Evolutionary conservation across 2,888 invertebrate genomes (phyloP), one percentile per base, ranked within the genome.

Genomic region (Eilema sororculum): DNA sequence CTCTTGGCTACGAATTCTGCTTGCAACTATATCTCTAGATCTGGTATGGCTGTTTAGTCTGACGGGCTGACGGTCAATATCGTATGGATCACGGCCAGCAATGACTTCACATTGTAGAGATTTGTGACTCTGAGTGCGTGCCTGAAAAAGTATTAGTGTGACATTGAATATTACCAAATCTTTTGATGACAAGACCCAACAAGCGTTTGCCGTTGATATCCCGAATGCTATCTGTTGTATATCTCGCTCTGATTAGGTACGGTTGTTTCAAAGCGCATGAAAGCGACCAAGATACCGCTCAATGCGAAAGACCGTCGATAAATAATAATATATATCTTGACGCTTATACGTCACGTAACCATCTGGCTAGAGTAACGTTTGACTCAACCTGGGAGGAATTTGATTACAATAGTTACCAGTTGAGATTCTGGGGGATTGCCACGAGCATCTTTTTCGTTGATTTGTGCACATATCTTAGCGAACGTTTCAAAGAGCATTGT

Each of bases 91-190:
- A 9, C 78, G 83, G 64, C 75, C 85, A 0, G 89, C 70, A 22
- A 77, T 30, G 3, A 87, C 91, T 83, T 94, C 93, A 73, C 93
- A 94, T 82, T 95, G 94, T 33, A 95, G 78, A 2, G 95, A 95
- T 81, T 94, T 94, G 79, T 95, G 92, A 64, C 95, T 95, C 24
- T 89, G 90, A n/a, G 89, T 86, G 52, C 90, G 89, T 20, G 84
- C 80, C 94, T 93, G 81, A 63, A 88, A 89, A 28, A 65, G 20
- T 37, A 9, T 33, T 24, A 24, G 13, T 2, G 12, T 22, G 12
- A 37, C 33, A n/a, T n/a, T 2, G 46, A 46, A 46, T 46, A 20
- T 20, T 46, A 20, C 20, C 1, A 46, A 46, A 20, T 20, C 3
- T 13, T 5, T 16, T 41, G 46, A 20, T 46, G 20, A 28, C 28